These are phyloP conservation scores for Biston betularia DNA, from an alignment of 2,888 invertebrate species.

Conservation along the genomic window DNA sequence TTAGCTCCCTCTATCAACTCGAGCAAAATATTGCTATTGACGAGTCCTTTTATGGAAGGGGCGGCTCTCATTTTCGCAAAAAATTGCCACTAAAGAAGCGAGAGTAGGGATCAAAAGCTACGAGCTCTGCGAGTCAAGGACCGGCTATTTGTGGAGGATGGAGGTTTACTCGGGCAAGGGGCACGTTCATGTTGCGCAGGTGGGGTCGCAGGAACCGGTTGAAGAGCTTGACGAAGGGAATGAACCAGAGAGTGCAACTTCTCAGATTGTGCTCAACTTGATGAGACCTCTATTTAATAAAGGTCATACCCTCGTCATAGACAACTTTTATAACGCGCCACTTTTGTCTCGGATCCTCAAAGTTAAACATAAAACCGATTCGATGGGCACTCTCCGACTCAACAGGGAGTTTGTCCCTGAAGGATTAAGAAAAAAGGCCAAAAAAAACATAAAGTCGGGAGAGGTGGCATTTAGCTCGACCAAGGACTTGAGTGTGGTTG, in stretches of 20 bases:
- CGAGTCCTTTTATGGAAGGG: constrained; percentile 45
- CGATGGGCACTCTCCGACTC: constrained; percentile 44
- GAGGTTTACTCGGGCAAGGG: constrained; percentile 39
- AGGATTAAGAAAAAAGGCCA: constrained; percentile 29
- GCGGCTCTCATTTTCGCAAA: constrained; percentile 30
- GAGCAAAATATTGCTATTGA: constrained; percentile 44
- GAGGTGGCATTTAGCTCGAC: constrained; percentile 42
- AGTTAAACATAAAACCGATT: constrained; percentile 36
- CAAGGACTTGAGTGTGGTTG: constrained; percentile 38
- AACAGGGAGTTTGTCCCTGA: constrained; percentile 47
- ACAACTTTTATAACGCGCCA: constrained; percentile 50
- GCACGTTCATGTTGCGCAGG: constrained; percentile 31
- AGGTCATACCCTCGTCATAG: constrained; percentile 49
- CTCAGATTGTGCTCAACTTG: constrained; percentile 40
- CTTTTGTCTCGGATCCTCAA: constrained; percentile 42
- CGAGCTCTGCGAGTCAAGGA: constrained; percentile 43
- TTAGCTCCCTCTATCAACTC: neutral
- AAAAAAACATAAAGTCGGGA: constrained; percentile 30
- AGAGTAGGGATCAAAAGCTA: constrained; percentile 45
- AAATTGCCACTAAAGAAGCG: constrained; percentile 41
- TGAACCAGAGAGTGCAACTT: constrained; percentile 40
- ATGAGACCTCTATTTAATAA: constrained; percentile 38
- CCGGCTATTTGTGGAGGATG: constrained; percentile 21
- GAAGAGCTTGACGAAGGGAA: constrained; percentile 25
- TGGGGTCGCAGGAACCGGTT: constrained; percentile 12